Evolutionary conservation across 2,113 vertebrate species (phyloP), one percentile per base, ranked within the genome.

Genomic region (Aepyceros melampus): DNA sequence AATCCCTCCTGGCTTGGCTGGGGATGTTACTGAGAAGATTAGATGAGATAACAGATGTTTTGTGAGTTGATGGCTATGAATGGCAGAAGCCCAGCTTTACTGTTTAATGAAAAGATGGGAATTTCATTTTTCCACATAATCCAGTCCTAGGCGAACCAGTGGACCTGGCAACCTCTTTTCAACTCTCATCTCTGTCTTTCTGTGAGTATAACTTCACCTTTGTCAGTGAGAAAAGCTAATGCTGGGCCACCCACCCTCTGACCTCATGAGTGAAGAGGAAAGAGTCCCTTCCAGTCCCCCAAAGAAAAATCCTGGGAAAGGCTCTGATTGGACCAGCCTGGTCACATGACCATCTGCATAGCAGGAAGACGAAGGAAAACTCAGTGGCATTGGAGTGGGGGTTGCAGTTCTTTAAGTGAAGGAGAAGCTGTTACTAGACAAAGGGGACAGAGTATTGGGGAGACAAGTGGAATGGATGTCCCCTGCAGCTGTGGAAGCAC

Each of bases 251-350:
- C 36, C 40, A 43, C 23, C 5, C 43, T 47, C 58, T 47, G 92
- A 45, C n/a, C 56, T 40, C 25, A 3, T 8, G 7, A 74, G 13
- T 86, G 27, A 58, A 49, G 11, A 51, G n/a, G 19, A 87, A 62
- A 7, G 51, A 36, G 55, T 87, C 27, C 43, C 47, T 25, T 13
- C 19, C 7, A 55, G 25, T 31, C 43, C 9, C 62, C 29, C 6
- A 27, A 64, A 90, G 82, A 82, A 90, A 90, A 96, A 51, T 85
- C 78, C 58, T 10, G 19, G 40, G 82, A 67, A 45, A 93, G 87
- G 51, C 71, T 96, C 82, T 40, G 25, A 94, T 62, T 96, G 91
- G 91, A 25, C 47, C 21, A 58, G 13, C 27, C 23, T 15, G 36
- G 31, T 88, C 95, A 93, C 17, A 8, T 71, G 89, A 23, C 55